Conservation (phyloP, 2,113 vertebrate species). For the Lepus europaeus region DNA sequence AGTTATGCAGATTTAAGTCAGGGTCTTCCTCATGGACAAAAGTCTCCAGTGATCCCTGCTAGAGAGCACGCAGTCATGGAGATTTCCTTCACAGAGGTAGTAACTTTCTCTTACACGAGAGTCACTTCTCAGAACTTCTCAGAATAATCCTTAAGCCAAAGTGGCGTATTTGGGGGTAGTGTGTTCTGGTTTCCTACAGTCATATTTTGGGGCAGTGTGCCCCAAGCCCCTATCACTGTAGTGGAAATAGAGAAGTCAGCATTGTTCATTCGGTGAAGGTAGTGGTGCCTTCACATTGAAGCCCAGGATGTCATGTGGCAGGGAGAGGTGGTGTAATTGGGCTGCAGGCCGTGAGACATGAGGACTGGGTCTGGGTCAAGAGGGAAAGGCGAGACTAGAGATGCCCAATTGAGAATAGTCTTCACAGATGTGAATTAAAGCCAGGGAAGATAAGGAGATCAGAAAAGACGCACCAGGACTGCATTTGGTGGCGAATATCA, state of each 20-base stretch:
- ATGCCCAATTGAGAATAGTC: background rate
- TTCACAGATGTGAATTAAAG: background rate
- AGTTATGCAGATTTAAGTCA: too few relatives aligned
- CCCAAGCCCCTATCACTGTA: background rate
- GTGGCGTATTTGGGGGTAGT: too few relatives aligned
- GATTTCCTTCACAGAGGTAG: background rate
- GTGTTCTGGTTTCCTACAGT: background rate
- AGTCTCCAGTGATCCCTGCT: too few relatives aligned
- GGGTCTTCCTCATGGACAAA: background rate
- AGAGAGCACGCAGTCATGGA: background rate
- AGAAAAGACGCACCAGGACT: background rate
- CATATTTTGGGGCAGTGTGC: background rate
- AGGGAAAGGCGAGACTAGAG: background rate
- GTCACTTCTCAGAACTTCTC: background rate
- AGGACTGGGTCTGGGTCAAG: too few relatives aligned
- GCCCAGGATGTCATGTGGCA: too few relatives aligned
- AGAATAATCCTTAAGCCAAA: background rate
- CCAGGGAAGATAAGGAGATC: background rate
- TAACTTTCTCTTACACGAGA: background rate
- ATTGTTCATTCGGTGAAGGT: background rate
- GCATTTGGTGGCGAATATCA: background rate
- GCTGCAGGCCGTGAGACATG: background rate
- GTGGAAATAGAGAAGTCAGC: background rate
- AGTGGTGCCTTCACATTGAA: background rate
- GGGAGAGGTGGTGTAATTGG: rapidly evolving